phyloP scores from a whole-genome alignment of 1,140 invertebrate species.

The Liolophura sinensis region DNA sequence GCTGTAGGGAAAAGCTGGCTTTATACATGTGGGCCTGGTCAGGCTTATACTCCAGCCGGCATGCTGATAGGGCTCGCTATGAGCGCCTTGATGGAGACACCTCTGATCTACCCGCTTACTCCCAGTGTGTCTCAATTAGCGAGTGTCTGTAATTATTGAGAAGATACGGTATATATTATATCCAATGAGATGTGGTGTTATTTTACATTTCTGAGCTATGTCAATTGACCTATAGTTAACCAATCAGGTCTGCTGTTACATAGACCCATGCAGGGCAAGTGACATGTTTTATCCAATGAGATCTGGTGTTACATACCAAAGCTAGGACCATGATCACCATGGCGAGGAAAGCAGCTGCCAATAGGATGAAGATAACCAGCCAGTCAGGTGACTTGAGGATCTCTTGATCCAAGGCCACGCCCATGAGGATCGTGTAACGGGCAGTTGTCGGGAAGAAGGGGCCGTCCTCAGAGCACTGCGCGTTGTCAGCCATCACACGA shows the following conservation, averaged over 20 bases:
- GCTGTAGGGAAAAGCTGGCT: too few species aligned
- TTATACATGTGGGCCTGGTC: too few species aligned
- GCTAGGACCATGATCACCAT: constrained; percentile 48
- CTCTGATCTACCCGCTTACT: background rate
- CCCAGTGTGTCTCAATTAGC: too few species aligned
- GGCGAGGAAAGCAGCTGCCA: constrained; percentile 39
- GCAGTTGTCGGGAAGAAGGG: constrained; percentile 53
- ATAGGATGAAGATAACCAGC: constrained; percentile 48
- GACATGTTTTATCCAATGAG: background rate
- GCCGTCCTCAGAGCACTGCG: constrained; percentile 44
- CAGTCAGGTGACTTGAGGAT: constrained; percentile 55
- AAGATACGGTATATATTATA: background rate
- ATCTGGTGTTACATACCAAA: constrained; percentile 32
- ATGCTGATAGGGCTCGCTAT: too few species aligned
- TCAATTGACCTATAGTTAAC: background rate
- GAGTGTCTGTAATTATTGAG: background rate
- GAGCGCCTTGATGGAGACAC: background rate
- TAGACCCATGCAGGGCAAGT: background rate
- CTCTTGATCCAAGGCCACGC: constrained; percentile 41
- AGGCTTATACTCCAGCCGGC: too few species aligned
- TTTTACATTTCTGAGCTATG: background rate
- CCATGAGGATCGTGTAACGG: constrained; percentile 38
- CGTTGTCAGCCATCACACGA: constrained; percentile 43
- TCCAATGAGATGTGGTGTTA: background rate
- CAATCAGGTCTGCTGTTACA: background rate